Conservation (phyloP, 2,113 vertebrate species). For the Ornithorhynchus anatinus region DNA sequence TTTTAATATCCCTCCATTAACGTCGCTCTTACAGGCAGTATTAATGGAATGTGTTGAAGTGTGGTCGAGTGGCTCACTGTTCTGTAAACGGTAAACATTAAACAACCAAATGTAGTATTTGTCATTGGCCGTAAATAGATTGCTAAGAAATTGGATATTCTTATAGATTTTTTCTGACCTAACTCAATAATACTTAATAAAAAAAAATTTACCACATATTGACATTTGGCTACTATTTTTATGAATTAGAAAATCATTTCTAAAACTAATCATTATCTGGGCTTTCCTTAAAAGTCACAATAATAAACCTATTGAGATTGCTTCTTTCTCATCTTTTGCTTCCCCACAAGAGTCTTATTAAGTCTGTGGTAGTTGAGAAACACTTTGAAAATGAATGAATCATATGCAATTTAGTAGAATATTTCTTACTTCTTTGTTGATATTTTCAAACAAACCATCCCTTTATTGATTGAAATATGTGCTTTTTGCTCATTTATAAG, state of each 20-base stretch:
- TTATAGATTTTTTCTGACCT: too few species aligned
- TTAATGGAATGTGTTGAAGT: constrained; percentile 4
- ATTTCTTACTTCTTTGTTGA: background rate
- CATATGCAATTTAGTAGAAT: background rate
- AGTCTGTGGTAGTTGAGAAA: too few species aligned
- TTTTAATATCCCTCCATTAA: background rate
- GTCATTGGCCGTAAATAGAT: constrained; percentile 16
- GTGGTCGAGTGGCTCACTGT: constrained; percentile 22
- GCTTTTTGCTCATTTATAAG: background rate
- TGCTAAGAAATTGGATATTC: background rate
- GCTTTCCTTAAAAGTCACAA: too few species aligned
- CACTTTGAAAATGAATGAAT: too few species aligned
- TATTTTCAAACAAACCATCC: background rate
- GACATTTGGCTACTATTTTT: too few species aligned
- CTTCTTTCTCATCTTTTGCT: too few species aligned
- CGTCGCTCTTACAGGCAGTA: constrained; percentile 15
- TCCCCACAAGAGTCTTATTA: too few species aligned
- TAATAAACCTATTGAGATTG: too few species aligned
- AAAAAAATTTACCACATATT: too few species aligned
- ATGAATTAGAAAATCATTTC: too few species aligned
- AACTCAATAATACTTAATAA: too few species aligned
- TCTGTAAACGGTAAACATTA: constrained; percentile 11
- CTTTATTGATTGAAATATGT: constrained; percentile 8
- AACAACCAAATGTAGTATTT: background rate
- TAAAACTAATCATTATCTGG: too few species aligned